Percentiles rank a stretch among this genome's conserved stretches.
Conservation (phyloP, 2,113 vertebrate genomes). For the Eretmochelys imbricata region DNA sequence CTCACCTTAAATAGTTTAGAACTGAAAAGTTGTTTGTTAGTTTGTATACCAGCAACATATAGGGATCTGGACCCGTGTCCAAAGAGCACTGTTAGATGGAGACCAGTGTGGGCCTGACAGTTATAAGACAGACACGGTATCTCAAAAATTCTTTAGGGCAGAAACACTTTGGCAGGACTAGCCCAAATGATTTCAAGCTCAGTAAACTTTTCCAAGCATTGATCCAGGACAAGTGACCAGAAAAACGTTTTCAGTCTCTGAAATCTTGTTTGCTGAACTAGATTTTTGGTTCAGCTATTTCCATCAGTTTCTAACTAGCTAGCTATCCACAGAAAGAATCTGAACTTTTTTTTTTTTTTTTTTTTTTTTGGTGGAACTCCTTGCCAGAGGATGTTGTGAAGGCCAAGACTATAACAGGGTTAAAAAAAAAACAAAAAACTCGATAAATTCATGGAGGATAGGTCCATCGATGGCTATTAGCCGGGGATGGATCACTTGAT, state of each 20-base stretch:
- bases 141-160: background rate
- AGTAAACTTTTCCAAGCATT: background rate
- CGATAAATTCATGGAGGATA: too few species aligned
- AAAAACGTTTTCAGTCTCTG: conserved; percentile 4
- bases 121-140: background rate
- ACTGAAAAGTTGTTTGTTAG: background rate
- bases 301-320: background rate
- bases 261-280: background rate
- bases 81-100: background rate
- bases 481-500: too few species aligned
- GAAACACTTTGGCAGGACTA: background rate
- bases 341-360: background rate
- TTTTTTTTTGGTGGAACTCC: background rate
- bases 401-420: too few species aligned
- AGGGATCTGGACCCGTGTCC: background rate
- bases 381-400: background rate
- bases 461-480: too few species aligned
- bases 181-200: background rate
- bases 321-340: background rate
- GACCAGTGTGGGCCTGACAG: background rate
- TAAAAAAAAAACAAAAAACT: too few species aligned
- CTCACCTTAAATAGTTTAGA: background rate
- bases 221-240: background rate
- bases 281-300: background rate
- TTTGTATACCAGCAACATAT: background rate